Conservation (phyloP, 1,140 invertebrate species). For the Leptestheria dahalacensis region DNA sequence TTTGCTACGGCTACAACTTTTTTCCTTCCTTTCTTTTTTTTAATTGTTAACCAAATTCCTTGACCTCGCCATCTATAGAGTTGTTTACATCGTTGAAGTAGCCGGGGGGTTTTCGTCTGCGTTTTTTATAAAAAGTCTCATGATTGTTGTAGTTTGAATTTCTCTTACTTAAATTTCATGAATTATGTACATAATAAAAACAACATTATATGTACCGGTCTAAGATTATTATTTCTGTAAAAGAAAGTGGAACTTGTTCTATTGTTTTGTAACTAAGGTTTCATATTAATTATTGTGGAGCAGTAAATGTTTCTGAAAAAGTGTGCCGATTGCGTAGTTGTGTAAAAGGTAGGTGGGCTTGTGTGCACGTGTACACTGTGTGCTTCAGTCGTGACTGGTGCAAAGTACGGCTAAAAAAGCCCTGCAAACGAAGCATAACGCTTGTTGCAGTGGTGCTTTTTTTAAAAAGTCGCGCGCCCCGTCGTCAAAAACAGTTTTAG, state of each 20-base stretch:
- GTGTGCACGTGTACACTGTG: background rate
- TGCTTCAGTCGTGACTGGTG: background rate
- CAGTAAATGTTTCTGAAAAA: background rate
- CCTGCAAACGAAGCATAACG: background rate
- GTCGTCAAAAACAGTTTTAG: too few species aligned
- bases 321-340: background rate
- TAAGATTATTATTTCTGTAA: too few species aligned
- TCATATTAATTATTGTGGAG: background rate
- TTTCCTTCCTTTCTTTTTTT: too few species aligned
- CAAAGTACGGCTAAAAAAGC: background rate
- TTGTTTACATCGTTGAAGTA: background rate
- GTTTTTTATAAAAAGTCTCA: background rate
- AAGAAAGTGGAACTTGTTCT: too few species aligned
- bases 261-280: too few species aligned
- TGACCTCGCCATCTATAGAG: background rate
- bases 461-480: background rate
- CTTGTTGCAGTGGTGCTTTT: background rate
- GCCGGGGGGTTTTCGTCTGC: background rate
- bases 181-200: too few species aligned
- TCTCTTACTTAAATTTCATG: background rate
- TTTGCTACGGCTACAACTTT: too few species aligned
- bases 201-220: too few species aligned
- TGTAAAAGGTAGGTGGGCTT: background rate
- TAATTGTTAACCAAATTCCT: background rate
- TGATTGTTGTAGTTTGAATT: background rate